Conservation (phyloP, 2,113 vertebrate genomes). For the Marmota flaviventris region DNA sequence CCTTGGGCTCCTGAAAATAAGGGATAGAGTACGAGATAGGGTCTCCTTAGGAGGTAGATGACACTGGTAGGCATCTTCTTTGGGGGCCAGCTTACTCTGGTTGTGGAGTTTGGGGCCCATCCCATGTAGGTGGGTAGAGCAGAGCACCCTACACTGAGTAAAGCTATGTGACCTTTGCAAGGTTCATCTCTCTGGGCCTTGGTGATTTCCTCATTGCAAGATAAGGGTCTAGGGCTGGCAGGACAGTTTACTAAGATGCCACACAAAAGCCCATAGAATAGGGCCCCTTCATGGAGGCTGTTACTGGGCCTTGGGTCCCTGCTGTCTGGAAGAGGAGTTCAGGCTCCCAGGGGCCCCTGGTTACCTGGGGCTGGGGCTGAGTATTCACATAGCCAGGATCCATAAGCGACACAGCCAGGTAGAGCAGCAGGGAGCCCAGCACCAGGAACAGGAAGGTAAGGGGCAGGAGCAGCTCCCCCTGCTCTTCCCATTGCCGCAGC, state of each 20-base stretch:
- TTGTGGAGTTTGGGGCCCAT: background rate
- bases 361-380: constrained; percentile 77
- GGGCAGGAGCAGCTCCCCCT: constrained; percentile 89
- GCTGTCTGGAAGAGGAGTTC: background rate
- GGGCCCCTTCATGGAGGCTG: background rate
- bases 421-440: constrained; percentile 92
- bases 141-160: background rate
- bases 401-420: constrained; percentile 97
- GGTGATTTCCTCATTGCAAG: background rate
- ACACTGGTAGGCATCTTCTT: background rate
- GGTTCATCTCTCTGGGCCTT: background rate
- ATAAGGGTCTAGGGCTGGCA: background rate
- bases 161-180: background rate
- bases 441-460: constrained; percentile 92
- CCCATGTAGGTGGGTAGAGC: background rate
- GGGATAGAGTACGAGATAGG: background rate
- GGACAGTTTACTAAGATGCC: background rate
- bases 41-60: background rate
- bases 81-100: background rate
- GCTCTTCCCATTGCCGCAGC: constrained; percentile 90
- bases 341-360: background rate
- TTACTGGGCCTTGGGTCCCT: background rate
- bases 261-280: background rate
- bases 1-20: constrained; percentile 85
- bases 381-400: constrained; percentile 95